Percentiles rank a stretch among this genome's conserved stretches.
phyloP scores from a whole-genome alignment of 2,888 invertebrate species.

The Hemaris fuciformis region DNA sequence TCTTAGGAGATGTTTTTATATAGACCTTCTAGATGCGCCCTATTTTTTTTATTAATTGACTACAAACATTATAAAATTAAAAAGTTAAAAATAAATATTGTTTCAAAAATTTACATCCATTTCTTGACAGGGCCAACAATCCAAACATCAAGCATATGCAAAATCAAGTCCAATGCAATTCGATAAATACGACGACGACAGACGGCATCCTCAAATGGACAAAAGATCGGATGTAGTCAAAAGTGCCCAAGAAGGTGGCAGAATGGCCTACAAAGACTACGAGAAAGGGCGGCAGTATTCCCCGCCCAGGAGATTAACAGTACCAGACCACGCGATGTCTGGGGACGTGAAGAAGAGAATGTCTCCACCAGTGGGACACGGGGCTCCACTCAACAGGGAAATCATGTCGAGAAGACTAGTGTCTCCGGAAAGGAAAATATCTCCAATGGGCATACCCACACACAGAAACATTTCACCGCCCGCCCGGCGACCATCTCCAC shows the following conservation, averaged over 20 bases:
- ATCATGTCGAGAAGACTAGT: not conserved
- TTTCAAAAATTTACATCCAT: too few relatives aligned
- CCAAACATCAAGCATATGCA: constrained; percentile 27
- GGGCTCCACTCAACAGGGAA: not conserved
- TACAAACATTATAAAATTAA: too few relatives aligned
- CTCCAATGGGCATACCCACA: not conserved
- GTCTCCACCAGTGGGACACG: not conserved
- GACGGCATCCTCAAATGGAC: constrained; percentile 28
- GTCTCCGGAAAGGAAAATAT: not conserved
- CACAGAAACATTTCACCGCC: not conserved
- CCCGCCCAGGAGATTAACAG: not conserved
- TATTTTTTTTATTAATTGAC: too few relatives aligned
- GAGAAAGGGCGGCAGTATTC: not conserved
- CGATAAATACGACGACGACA: constrained; percentile 35
- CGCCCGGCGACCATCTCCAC: not conserved
- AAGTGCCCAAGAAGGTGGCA: not conserved
- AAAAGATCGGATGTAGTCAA: constrained; percentile 15
- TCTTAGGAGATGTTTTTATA: too few relatives aligned
- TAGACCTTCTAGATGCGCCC: too few relatives aligned
- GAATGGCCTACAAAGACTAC: constrained; percentile 6
- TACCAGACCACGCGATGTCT: not conserved
- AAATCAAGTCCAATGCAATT: not conserved
- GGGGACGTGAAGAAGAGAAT: not conserved
- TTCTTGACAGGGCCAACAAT: constrained; percentile 24
- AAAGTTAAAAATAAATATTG: too few relatives aligned